phyloP scores from a whole-genome alignment of 2,797 vertebrate species.

The Onychomys leucogaster region DNA sequence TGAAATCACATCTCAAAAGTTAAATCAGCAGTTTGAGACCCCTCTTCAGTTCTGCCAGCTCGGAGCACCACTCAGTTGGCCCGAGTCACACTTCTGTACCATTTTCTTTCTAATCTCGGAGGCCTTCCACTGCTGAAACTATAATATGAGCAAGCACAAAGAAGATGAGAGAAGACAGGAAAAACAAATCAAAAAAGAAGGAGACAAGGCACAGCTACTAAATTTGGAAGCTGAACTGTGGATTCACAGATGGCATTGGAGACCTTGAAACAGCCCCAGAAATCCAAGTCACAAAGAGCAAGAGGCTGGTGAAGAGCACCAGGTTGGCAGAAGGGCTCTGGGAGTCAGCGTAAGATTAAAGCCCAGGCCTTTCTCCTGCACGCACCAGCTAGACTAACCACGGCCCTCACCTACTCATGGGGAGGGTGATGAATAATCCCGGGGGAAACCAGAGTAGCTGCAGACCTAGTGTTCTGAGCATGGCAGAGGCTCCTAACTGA shows the following conservation, averaged over 20 bases:
- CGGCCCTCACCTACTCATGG: neutral
- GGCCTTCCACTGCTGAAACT: neutral
- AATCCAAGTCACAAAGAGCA: neutral
- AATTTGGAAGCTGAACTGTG: neutral
- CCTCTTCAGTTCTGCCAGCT: neutral
- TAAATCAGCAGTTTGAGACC: neutral
- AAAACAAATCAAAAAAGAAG: neutral
- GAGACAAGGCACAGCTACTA: neutral
- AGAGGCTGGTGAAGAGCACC: neutral
- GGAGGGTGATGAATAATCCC: neutral
- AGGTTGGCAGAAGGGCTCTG: no score
- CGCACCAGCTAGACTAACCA: neutral
- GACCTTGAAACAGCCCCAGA: neutral
- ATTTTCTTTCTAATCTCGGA: neutral
- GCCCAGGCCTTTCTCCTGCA: neutral
- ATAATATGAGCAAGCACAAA: neutral
- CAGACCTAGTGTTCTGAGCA: neutral
- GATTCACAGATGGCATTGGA: neutral
- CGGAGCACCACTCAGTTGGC: neutral
- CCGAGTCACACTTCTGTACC: neutral
- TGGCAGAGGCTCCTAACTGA: neutral
- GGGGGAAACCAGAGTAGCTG: neutral
- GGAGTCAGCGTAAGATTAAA: neutral
- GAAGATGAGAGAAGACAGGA: slow-evolving; percentile 1
- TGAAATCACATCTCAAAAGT: slow-evolving; percentile 3